These are phyloP conservation scores for Callimorpha dominula DNA, from an alignment of 2,888 invertebrate species.

Conservation along the genomic window DNA sequence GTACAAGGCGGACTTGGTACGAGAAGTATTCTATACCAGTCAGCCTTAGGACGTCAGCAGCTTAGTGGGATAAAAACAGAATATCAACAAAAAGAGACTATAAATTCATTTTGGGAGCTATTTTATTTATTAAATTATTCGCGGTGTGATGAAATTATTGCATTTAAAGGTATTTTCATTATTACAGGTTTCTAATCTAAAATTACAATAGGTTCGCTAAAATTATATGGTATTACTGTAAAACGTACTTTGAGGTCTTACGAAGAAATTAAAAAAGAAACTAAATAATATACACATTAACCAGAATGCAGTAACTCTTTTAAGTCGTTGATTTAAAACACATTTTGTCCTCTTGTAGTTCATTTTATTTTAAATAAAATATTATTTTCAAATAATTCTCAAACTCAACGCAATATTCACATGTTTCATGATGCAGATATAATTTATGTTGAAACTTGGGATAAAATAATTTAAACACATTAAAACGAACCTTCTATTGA, in stretches of 20 bases:
- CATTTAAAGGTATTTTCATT: conserved; percentile 15
- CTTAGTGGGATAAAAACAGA: neutral
- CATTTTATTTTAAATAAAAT: too few relatives aligned
- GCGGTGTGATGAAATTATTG: conserved; percentile 14
- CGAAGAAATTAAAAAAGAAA: too few relatives aligned
- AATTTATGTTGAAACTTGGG: neutral
- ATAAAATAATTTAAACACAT: neutral
- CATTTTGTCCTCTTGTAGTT: neutral
- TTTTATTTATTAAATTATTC: conserved; percentile 16
- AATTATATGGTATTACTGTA: neutral
- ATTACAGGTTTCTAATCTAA: conserved; percentile 11
- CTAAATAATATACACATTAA: neutral
- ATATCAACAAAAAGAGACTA: neutral
- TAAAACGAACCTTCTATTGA: neutral
- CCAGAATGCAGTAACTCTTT: neutral
- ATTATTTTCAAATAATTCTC: neutral
- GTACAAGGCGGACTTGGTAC: neutral
- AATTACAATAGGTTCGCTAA: neutral
- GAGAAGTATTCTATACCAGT: neutral
- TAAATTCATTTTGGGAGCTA: conserved; percentile 18
- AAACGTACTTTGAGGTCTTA: too few relatives aligned
- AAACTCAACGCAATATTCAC: neutral
- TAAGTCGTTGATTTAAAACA: neutral
- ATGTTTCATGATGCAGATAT: neutral
- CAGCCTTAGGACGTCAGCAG: too few relatives aligned